Percentiles rank a stretch among this genome's conserved stretches.
These are phyloP conservation scores for Pampusana beccarii DNA, from an alignment of 2,113 vertebrate species.

Conservation along the genomic window DNA sequence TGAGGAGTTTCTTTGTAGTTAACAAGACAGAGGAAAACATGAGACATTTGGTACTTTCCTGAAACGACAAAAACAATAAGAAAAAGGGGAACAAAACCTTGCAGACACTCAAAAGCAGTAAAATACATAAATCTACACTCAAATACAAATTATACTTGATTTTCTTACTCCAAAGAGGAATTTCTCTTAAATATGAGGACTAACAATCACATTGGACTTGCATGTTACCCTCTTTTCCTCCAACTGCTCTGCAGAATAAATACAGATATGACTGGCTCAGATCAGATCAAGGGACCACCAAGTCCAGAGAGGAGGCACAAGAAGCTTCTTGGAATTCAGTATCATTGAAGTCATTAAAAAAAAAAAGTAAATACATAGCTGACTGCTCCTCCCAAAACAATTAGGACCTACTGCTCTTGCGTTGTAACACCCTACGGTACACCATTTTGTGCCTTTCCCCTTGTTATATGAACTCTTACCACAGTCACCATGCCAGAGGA, in stretches of 20 bases:
- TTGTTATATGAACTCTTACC: background rate
- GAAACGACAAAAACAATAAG: background rate
- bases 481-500: background rate
- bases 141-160: background rate
- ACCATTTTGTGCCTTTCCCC: background rate
- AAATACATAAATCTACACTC: background rate
- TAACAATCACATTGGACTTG: background rate
- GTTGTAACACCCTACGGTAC: fast-evolving
- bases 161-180: background rate
- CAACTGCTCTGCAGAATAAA: background rate
- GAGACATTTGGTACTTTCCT: background rate
- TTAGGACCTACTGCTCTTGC: background rate
- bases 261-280: background rate
- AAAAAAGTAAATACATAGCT: background rate
- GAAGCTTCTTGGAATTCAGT: background rate
- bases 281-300: background rate
- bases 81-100: background rate
- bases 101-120: background rate
- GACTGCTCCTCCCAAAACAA: background rate
- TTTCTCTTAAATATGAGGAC: background rate
- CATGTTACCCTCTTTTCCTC: background rate
- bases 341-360: background rate
- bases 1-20: background rate
- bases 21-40: background rate
- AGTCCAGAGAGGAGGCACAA: background rate